Evolutionary conservation across 2,113 vertebrate genomes (phyloP).

Genomic region (Scatophagus argus): DNA sequence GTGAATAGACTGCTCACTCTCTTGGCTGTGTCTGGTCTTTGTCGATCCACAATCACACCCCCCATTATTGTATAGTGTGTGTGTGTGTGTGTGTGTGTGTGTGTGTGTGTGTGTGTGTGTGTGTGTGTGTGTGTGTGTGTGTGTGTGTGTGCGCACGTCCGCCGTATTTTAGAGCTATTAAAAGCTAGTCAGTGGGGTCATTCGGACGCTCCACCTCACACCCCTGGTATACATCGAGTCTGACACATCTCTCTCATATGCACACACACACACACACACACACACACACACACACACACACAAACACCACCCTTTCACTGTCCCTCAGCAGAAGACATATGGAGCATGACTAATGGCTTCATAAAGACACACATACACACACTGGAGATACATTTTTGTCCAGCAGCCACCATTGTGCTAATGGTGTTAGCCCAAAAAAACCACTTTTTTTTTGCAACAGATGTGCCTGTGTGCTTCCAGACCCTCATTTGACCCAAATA

Average conservation of each 20-base stretch:
- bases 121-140: background rate
- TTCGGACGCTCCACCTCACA: slow-evolving; percentile 64
- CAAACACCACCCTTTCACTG: slow-evolving; percentile 60
- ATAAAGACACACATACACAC: slow-evolving; percentile 76
- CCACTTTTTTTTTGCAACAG: slow-evolving; percentile 57
- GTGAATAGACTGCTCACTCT: slow-evolving; percentile 64
- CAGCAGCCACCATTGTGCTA: slow-evolving; percentile 73
- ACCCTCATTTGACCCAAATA: slow-evolving; percentile 73
- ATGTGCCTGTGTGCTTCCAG: slow-evolving; percentile 67
- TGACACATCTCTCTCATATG: slow-evolving; percentile 53
- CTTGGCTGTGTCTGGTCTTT: slow-evolving; percentile 39
- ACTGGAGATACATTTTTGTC: slow-evolving; percentile 68
- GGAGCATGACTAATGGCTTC: slow-evolving; percentile 81
- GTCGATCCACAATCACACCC: slow-evolving; percentile 46
- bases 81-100: background rate
- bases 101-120: slow-evolving; percentile 26
- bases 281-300: slow-evolving; percentile 42
- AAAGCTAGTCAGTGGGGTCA: slow-evolving; percentile 70
- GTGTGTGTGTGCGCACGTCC: slow-evolving; percentile 40
- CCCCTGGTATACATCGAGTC: slow-evolving; percentile 61
- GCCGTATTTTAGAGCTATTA: slow-evolving; percentile 58
- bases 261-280: slow-evolving; percentile 30
- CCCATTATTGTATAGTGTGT: slow-evolving; percentile 32
- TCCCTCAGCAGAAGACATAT: slow-evolving; percentile 72
- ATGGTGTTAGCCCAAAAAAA: slow-evolving; percentile 73